Evolutionary conservation across 2,888 invertebrate genomes (phyloP), one percentile per base, ranked within the genome.

Genomic region (Dicycla oo): DNA sequence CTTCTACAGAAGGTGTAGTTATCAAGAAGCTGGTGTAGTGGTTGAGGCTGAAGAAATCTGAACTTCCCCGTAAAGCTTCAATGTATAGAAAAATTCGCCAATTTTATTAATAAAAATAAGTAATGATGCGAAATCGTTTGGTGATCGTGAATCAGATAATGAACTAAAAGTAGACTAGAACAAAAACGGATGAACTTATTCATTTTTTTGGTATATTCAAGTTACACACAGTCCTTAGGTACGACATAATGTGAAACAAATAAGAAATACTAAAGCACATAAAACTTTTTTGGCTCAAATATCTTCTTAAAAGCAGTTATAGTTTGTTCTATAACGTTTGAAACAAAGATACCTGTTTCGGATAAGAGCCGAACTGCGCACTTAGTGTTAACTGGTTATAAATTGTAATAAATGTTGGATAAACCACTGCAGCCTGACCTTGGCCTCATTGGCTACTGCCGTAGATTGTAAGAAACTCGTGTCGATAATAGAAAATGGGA

Each of bases 21-120:
- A 93, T 93, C 23, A 94, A 60, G 56, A 84, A 92, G 0, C 94
- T 92, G 0, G 97, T 96, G 86, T 97, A 97, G 83, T 97, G 96
- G 84, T 97, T 97, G 26, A 97, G 83, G 0, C 97, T 97, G 67
- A 97, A 94, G 88, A 97, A 97, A 85, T 97, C 97, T 0, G 96
- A 93, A 69, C 96, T 94, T 11, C 94, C 95, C 49, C 88, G 88
- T n/a, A 95, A 45, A 74, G 88, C 84, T 20, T 87, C 38, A 38
- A 38, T 38, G 7, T 38, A 8, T 38, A 38, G 38, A 6, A 34
- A 34, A 34, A 34, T 34, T 34, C 34, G 30, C 30, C 30, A 34
- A 34, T 34, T 4, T 34, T 5, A 34, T 34, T 34, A 34, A 34
- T 5, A 34, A 34, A 34, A 34, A 34, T 34, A 34, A 34, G 34